Evolutionary conservation across 2,888 invertebrate genomes (phyloP).

Genomic region (Pachliopta kotzebuea): DNA sequence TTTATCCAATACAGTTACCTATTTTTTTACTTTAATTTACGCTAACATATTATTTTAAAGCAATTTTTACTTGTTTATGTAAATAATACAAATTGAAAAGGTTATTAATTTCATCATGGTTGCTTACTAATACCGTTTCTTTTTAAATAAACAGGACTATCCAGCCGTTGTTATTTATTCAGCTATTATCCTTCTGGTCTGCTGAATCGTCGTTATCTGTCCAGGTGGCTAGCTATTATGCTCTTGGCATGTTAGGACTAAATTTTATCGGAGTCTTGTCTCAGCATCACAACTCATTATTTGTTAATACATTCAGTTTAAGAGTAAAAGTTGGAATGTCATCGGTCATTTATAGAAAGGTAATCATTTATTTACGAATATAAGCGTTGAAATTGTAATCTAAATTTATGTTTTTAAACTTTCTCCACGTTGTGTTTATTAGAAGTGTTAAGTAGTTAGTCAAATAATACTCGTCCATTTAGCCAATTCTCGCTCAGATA

Average conservation of each 20-base stretch:
- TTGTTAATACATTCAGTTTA: slow-evolving; percentile 83
- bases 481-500: no score
- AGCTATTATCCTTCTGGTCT: slow-evolving; percentile 76
- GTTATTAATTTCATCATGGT: neutral
- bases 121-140: neutral
- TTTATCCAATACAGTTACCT: neutral
- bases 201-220: slow-evolving; percentile 52
- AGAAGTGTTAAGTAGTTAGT: no score
- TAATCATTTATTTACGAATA: slow-evolving; percentile 46
- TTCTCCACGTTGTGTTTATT: no score
- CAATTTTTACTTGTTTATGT: slow-evolving; percentile 2
- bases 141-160: slow-evolving; percentile 54
- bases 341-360: slow-evolving; percentile 88
- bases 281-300: slow-evolving; percentile 86
- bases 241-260: slow-evolving; percentile 70
- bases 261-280: slow-evolving; percentile 77
- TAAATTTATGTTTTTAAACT: no score
- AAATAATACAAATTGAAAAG: no score
- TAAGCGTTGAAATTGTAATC: neutral
- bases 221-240: slow-evolving; percentile 80
- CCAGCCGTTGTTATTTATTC: slow-evolving; percentile 77
- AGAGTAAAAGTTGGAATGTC: slow-evolving; percentile 85
- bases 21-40: neutral
- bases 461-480: no score
- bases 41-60: neutral